Base-by-base conservation (phyloP, 2,797 vertebrate genomes). In the Spea hammondii region DNA sequence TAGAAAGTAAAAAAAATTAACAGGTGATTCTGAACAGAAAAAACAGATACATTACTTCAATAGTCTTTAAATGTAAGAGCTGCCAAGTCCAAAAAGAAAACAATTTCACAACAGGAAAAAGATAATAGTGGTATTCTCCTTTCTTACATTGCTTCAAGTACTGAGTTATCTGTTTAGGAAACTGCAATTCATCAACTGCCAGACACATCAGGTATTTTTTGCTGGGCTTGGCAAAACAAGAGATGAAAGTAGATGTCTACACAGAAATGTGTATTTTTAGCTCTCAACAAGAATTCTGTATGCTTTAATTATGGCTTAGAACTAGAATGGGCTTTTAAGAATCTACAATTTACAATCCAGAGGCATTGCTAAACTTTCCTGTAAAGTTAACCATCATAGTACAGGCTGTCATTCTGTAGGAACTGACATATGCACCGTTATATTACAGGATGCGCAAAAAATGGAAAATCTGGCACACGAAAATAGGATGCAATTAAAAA, bases 361-460 rank as follows among this genome's bases (percentile, higher is more conserved):
- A 77, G 74, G 80, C 80, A 74, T 55, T 77, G 80, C 80, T 74
- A 75, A 70, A 78, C 70, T 73, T 77, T 77, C 70, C 70, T 69
- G 57, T 62, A 78, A 70, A 69, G 64, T 67, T n/a, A 67, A 59
- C 74, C 75, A 78, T 77, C 77, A 70, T 82, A 48, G 55, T 74
- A 54, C 44, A 77, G 80, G 75, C 62, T 73, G 70, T 77, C 75
- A 81, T 77, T 70, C 17, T 73, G 57, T 75, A 82, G 80, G 70
- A 65, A 77, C 76, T 74, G 80, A 75, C 46, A 82, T 78, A 71
- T 60, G 65, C 75, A 82, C 54, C 77, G 69, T 82, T 78, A 82
- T 53, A 77, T 74, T 77, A 78, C 1, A 32, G 32, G 32, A 32
- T 32, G 32, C 32, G 32, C 32, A 32, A 32, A 32, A 32, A 32